A percentile compares a stretch with the other conserved stretches of the same genome.
These are phyloP conservation scores for Clivina fossor DNA, from an alignment of 2,888 invertebrate species.

Conservation along the genomic window DNA sequence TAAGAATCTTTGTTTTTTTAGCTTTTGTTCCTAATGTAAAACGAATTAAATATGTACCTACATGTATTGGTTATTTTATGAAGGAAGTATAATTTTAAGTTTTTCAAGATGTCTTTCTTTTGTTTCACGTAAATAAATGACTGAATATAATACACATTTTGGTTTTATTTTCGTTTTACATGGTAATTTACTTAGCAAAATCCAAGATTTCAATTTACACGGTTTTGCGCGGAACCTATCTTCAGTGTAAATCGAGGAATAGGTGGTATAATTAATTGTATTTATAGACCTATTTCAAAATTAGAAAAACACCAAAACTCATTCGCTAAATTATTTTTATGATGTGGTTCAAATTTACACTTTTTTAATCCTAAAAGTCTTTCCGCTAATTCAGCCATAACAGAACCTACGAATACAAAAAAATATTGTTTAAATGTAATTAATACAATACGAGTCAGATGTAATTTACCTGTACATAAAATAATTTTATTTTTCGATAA, in stretches of 20 bases:
- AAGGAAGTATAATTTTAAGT: too few relatives aligned
- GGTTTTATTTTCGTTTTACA: too few relatives aligned
- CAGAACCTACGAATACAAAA: constrained; percentile 59
- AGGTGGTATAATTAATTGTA: background rate
- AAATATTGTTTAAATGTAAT: constrained; percentile 12
- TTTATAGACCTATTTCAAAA: constrained; percentile 67
- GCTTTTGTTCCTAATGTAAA: too few relatives aligned
- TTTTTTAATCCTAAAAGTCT: constrained; percentile 65
- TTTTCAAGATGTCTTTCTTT: too few relatives aligned
- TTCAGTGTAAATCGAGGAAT: background rate
- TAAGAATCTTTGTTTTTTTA: too few relatives aligned
- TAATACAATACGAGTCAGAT: constrained; percentile 6
- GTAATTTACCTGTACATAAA: constrained; percentile 76
- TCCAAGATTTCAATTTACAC: too few relatives aligned
- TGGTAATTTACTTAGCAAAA: too few relatives aligned
- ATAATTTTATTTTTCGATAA: constrained; percentile 75
- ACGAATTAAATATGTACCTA: too few relatives aligned
- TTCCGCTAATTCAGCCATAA: constrained; percentile 73
- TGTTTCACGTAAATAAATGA: too few relatives aligned
- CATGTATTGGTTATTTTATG: too few relatives aligned
- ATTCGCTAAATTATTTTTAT: constrained; percentile 88
- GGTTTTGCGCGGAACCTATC: background rate
- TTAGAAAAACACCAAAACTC: constrained; percentile 91
- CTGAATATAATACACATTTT: too few relatives aligned
- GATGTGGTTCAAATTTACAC: constrained; percentile 74